These are phyloP conservation scores for Drosophila grimshawi DNA, from an alignment of 1,140 invertebrate genomes.

Conservation along the genomic window DNA sequence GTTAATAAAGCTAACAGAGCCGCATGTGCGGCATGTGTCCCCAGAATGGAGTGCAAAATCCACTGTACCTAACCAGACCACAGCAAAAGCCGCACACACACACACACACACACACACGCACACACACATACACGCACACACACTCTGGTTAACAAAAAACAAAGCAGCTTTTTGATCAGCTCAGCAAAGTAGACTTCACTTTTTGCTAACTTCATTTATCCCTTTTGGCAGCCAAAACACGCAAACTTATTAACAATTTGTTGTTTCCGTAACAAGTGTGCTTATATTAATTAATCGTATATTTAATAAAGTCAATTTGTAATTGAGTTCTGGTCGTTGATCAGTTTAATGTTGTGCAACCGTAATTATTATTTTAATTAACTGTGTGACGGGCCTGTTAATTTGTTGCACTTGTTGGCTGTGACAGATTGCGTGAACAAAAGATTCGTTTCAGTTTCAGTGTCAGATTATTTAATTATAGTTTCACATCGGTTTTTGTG, in stretches of 20 bases:
- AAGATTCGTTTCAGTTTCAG: not conserved
- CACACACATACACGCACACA: constrained; percentile 3
- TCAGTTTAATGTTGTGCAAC: constrained; percentile 51
- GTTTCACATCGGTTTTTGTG: not conserved
- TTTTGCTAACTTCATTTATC: constrained; percentile 13
- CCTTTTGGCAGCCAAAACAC: not conserved
- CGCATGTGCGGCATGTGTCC: constrained; percentile 56
- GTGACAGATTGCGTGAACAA: not conserved
- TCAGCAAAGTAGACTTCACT: constrained; percentile 20
- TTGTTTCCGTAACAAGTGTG: constrained; percentile 2
- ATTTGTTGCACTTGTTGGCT: not conserved
- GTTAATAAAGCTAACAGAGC: constrained; percentile 71
- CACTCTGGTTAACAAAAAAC: not conserved
- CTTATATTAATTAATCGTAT: constrained; percentile 49
- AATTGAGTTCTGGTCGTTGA: constrained; percentile 44
- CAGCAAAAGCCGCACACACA: constrained; percentile 2
- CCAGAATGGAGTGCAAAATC: constrained; percentile 38
- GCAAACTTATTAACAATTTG: constrained; percentile 35
- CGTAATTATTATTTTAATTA: constrained; percentile 47
- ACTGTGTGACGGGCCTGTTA: constrained; percentile 24
- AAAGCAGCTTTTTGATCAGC: constrained; percentile 20
- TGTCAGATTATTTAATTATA: not conserved
- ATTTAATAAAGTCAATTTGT: constrained; percentile 62
- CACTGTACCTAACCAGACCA: constrained; percentile 11
- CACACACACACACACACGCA: not conserved